Conservation (phyloP, 2,797 vertebrate genomes). For the Spondyliosoma cantharus region DNA sequence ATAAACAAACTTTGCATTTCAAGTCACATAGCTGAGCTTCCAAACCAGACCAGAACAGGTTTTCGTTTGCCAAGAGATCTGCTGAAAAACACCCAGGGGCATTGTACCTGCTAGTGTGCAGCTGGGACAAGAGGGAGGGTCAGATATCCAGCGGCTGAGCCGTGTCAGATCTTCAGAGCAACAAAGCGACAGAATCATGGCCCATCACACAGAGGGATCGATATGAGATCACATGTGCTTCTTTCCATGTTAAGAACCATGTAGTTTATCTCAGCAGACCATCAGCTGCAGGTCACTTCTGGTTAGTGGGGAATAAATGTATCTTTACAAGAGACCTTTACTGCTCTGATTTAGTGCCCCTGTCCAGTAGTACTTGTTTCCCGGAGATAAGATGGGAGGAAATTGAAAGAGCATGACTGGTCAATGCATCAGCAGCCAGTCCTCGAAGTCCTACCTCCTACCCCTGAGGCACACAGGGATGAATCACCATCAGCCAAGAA, state of each 20-base stretch:
- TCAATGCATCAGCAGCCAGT: conserved; percentile 61
- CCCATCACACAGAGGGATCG: conserved; percentile 24
- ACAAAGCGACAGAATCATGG: conserved; percentile 21
- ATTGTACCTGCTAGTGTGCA: conserved; percentile 61
- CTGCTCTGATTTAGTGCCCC: conserved; percentile 63
- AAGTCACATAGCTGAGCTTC: conserved; percentile 1
- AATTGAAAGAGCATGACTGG: conserved; percentile 60
- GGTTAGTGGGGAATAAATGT: conserved; percentile 25
- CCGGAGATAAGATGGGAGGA: conserved; percentile 59
- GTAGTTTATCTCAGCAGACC: conserved; percentile 38
- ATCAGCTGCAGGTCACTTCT: conserved; percentile 41
- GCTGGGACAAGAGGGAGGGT: conserved; percentile 53
- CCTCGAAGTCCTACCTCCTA: conserved; percentile 60
- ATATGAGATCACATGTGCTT: conserved; percentile 23
- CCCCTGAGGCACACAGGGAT: conserved; percentile 61
- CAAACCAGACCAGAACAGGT: conserved; percentile 7
- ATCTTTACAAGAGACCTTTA: conserved; percentile 43
- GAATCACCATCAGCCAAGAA: conserved; percentile 68
- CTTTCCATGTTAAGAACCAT: conserved; percentile 14
- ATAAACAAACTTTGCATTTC: conserved; percentile 43
- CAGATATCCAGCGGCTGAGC: conserved; percentile 60
- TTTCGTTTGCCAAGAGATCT: conserved; percentile 57
- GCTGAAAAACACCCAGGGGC: conserved; percentile 67
- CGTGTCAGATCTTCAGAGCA: conserved; percentile 43
- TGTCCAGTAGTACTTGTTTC: conserved; percentile 55